A percentile compares a stretch with the other conserved stretches of the same genome.
phyloP scores from a whole-genome alignment of 2,797 vertebrate genomes.

The Cossypha heuglini region DNA sequence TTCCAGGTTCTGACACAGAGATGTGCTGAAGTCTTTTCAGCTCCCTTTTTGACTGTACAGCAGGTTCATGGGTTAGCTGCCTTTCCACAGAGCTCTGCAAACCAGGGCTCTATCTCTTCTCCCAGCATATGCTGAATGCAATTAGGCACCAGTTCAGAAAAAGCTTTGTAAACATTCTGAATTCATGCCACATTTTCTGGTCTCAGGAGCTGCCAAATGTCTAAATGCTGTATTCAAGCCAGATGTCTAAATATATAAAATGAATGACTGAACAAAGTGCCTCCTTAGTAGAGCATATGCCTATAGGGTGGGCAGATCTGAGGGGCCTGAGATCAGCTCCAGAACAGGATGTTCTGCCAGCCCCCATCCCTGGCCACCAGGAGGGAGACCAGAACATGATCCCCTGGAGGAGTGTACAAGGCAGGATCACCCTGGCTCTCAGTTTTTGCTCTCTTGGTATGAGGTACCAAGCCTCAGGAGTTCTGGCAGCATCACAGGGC shows the following conservation, averaged over 20 bases:
- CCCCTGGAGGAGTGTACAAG: neutral
- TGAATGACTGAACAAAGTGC: slow-evolving; percentile 46
- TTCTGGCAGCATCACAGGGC: neutral
- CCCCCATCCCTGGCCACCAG: neutral
- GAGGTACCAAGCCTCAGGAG: neutral
- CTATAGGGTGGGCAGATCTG: neutral
- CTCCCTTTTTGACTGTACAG: neutral
- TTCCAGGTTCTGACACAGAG: neutral
- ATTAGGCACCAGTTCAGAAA: slow-evolving; percentile 40
- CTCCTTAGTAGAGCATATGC: slow-evolving; percentile 26
- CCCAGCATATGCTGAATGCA: slow-evolving; percentile 52
- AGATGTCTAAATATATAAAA: slow-evolving; percentile 64
- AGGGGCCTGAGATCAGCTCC: neutral
- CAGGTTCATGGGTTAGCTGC: neutral
- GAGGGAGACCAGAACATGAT: neutral
- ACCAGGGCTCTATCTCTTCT: slow-evolving; percentile 10
- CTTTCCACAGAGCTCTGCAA: neutral
- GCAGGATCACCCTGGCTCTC: neutral
- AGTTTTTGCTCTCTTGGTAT: neutral
- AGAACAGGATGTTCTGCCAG: slow-evolving; percentile 17
- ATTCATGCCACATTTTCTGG: slow-evolving; percentile 3
- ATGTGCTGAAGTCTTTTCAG: neutral
- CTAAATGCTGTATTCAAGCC: slow-evolving; percentile 16
- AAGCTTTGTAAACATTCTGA: slow-evolving; percentile 31
- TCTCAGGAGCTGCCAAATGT: slow-evolving; percentile 49